phyloP scores from a whole-genome alignment of 2,888 invertebrate species.

The Galeruca laticollis region DNA sequence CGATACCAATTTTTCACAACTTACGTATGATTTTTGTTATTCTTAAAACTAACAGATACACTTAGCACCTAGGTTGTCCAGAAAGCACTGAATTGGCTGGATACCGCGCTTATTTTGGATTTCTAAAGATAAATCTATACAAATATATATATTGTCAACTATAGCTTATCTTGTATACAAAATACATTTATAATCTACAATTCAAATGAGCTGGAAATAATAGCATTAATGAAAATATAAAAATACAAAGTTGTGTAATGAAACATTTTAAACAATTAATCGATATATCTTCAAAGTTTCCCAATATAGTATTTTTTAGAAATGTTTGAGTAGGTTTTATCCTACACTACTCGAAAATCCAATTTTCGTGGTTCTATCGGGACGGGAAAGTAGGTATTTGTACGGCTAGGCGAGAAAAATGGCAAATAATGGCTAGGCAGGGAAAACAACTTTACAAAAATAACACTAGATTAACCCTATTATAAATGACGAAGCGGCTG shows the following conservation, averaged over 20 bases:
- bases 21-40: constrained; percentile 12
- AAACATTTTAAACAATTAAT: background rate
- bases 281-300: too few species aligned
- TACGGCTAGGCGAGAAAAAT: too few species aligned
- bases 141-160: constrained; percentile 37
- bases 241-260: background rate
- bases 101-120: constrained; percentile 15
- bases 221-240: background rate
- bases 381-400: too few species aligned
- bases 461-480: too few species aligned
- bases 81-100: constrained; percentile 25
- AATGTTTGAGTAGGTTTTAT: too few species aligned
- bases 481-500: too few species aligned
- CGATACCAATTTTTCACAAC: background rate
- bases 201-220: constrained; percentile 1
- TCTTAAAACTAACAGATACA: constrained; percentile 15
- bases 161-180: constrained; percentile 34
- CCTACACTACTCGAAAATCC: too few species aligned
- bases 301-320: too few species aligned
- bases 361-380: too few species aligned
- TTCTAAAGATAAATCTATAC: constrained; percentile 28
- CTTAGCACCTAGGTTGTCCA: constrained; percentile 30
- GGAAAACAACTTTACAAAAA: too few species aligned
- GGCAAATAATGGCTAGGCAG: too few species aligned
- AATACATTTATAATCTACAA: constrained; percentile 19